These are phyloP conservation scores for Pomatostomus ruficeps DNA, from an alignment of 2,113 vertebrate species.

Conservation along the genomic window DNA sequence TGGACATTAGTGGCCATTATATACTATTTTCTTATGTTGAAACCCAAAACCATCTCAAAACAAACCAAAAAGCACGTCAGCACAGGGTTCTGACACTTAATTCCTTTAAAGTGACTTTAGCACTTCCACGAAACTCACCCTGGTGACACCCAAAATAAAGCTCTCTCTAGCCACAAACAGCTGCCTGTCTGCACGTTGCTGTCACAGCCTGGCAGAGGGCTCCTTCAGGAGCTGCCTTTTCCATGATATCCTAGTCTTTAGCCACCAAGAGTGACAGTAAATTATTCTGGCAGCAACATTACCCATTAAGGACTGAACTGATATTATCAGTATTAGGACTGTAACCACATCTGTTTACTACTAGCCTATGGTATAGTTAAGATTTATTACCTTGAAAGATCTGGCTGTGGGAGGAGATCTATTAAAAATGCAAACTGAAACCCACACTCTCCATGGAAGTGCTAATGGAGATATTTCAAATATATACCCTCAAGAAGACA, in stretches of 20 bases:
- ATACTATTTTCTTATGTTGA: neutral
- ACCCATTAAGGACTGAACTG: neutral
- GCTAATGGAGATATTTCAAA: conserved; percentile 39
- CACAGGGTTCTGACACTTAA: neutral
- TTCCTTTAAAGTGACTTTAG: neutral
- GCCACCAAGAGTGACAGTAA: neutral
- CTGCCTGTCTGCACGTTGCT: neutral
- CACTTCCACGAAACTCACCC: neutral
- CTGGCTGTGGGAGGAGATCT: neutral
- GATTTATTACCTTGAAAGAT: conserved; percentile 28
- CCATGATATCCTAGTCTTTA: neutral
- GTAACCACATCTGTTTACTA: neutral
- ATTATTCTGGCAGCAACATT: neutral
- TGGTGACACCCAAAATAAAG: neutral
- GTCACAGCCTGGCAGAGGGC: neutral
- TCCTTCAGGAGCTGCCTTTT: neutral
- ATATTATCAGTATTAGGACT: neutral
- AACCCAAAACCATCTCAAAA: neutral
- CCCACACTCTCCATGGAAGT: neutral
- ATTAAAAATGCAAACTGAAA: neutral
- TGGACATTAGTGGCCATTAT: neutral
- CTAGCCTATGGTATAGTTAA: neutral
- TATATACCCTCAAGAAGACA: neutral
- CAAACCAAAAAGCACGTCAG: neutral
- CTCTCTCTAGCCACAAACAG: neutral